Base-by-base conservation (phyloP, 2,888 invertebrate species). In the Sphaeridia pumilis region DNA sequence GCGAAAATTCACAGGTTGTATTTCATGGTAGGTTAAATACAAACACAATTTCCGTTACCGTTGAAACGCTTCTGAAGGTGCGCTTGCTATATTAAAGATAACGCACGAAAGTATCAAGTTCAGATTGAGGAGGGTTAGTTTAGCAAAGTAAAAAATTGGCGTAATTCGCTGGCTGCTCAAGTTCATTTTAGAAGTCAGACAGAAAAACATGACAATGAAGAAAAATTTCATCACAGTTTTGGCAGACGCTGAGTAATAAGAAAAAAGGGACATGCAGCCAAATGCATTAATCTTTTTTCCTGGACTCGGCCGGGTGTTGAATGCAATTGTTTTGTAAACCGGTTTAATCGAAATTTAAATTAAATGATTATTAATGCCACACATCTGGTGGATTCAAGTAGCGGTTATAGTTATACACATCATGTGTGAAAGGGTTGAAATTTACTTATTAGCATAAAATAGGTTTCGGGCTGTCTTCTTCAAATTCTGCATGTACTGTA, bases 361-460 rank as follows among this genome's bases (percentile, higher is more conserved):
- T 52, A 52, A 45, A 46, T 28, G 52, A 52, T 46, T 52, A 46
- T 46, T 46, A 46, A 52, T 52, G 42, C 46, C 38, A 46, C 41
- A 42, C 41, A n/a, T n/a, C n/a, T n/a, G n/a, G n/a, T n/a, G n/a
- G n/a, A n/a, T n/a, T n/a, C n/a, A n/a, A n/a, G n/a, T n/a, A n/a
- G n/a, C n/a, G n/a, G n/a, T n/a, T 52, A 52, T 46, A 52, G 52
- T 46, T 52, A 46, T 52, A 52, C 41, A 38, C 46, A 38, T 46
- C 28, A 53, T 53, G 48, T 50, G 50, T 51, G 35, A 50, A 56
- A 56, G 45, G 38, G 5, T 12, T 17, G 17, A 38, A 53, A 44
- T 45, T 49, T 56, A 48, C 53, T 56, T 53, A 56, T 56, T 56
- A 56, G 56, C 56, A 56, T 56, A 56, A 53, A 56, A 56, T 56